These are phyloP conservation scores for Phylloscopus collybita DNA, from an alignment of 2,797 vertebrate species.

Conservation along the genomic window DNA sequence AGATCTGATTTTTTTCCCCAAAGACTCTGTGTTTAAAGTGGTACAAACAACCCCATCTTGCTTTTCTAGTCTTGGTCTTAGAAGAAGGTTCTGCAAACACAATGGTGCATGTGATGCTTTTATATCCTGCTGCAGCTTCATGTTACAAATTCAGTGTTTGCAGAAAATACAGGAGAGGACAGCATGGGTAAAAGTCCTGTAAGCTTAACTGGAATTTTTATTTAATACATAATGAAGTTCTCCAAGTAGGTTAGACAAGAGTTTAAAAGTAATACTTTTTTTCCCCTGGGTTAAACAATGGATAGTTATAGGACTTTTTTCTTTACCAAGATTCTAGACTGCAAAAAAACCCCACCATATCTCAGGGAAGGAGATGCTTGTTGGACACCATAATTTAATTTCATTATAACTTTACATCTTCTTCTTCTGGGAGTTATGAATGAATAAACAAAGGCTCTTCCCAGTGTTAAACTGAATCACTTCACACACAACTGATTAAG, in stretches of 20 bases:
- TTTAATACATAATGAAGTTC: neutral
- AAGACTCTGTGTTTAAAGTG: neutral
- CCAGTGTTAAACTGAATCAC: neutral
- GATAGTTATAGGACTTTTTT: neutral
- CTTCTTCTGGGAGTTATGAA: neutral
- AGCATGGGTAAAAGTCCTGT: neutral
- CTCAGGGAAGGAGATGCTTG: neutral
- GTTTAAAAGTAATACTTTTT: neutral
- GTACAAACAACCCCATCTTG: neutral
- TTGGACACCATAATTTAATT: neutral
- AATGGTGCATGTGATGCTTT: accelerated
- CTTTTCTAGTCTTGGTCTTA: neutral
- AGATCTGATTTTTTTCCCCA: neutral
- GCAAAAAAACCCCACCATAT: accelerated
- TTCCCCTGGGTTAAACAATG: neutral
- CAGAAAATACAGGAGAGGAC: neutral
- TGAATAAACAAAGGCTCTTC: neutral
- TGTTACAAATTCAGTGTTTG: neutral
- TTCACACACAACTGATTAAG: neutral
- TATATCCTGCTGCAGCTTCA: neutral
- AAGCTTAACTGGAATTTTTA: neutral
- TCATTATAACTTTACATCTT: neutral
- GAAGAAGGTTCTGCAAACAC: neutral
- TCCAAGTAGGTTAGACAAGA: neutral
- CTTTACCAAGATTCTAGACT: neutral